A percentile compares a stretch with the other conserved stretches of the same genome.
phyloP scores from a whole-genome alignment of 2,113 vertebrate species.

The Thryonomys swinderianus region DNA sequence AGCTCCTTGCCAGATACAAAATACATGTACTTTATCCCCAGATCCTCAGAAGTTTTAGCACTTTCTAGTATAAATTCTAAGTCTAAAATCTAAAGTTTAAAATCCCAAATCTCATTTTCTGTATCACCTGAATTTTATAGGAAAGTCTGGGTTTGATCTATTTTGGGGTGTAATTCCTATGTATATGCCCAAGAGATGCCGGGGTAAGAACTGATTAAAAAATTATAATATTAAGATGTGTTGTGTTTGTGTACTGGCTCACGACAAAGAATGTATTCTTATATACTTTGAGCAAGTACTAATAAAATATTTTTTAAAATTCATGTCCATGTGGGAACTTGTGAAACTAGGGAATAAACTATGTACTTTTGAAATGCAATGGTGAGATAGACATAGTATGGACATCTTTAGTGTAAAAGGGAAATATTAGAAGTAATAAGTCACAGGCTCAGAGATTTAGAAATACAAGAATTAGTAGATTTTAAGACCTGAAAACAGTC shows the following conservation, averaged over 20 bases:
- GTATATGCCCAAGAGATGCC: neutral
- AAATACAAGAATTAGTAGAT: neutral
- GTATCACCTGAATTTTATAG: neutral
- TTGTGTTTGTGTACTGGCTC: neutral
- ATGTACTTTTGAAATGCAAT: neutral
- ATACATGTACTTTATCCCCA: neutral
- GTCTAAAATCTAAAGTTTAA: neutral
- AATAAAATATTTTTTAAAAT: neutral
- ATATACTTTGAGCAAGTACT: neutral
- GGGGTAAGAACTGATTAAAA: neutral
- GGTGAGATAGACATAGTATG: neutral
- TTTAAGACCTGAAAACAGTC: neutral
- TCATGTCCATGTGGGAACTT: neutral
- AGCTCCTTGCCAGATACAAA: neutral
- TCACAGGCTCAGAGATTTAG: neutral
- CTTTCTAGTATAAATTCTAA: neutral
- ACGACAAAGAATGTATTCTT: neutral
- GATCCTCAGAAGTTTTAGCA: neutral
- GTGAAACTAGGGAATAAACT: neutral
- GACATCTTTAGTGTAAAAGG: neutral
- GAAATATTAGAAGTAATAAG: neutral
- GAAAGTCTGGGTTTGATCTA: neutral
- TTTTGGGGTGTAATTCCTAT: neutral
- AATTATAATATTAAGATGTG: neutral
- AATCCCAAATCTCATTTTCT: neutral